phyloP scores from a whole-genome alignment of 2,113 vertebrate genomes.

The Drymodes brunneopygia region DNA sequence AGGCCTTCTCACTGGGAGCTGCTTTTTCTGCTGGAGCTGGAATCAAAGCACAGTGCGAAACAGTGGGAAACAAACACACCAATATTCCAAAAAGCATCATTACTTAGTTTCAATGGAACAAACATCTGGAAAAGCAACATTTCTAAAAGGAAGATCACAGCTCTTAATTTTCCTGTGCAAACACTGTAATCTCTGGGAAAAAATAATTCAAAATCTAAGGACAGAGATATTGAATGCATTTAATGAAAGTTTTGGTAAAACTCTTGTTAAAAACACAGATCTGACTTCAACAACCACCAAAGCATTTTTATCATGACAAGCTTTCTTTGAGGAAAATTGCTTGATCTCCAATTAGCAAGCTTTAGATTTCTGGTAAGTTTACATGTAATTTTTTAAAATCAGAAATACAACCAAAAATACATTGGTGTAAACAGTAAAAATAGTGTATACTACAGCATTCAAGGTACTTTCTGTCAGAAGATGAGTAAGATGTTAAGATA shows the following conservation, averaged over 20 bases:
- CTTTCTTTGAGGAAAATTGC: background rate
- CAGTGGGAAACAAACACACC: background rate
- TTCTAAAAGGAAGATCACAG: background rate
- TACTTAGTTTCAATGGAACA: background rate
- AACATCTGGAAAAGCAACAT: background rate
- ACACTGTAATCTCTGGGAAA: background rate
- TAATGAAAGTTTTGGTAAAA: background rate
- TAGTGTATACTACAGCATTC: background rate
- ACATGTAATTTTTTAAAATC: background rate
- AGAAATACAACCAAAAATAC: background rate
- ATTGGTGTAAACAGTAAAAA: background rate
- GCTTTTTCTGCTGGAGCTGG: constrained; percentile 73
- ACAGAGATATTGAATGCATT: background rate
- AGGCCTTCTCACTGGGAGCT: constrained; percentile 68
- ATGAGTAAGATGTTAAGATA: background rate
- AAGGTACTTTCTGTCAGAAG: background rate
- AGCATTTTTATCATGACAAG: background rate
- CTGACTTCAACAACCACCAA: background rate
- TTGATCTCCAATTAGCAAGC: background rate
- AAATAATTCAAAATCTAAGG: background rate
- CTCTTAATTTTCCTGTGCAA: background rate
- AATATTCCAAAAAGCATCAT: background rate
- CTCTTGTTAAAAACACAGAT: background rate
- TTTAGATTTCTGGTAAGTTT: background rate
- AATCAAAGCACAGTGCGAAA: background rate